Conservation (phyloP, 2,888 invertebrate species). For the Dorcus parallelipipedus region DNA sequence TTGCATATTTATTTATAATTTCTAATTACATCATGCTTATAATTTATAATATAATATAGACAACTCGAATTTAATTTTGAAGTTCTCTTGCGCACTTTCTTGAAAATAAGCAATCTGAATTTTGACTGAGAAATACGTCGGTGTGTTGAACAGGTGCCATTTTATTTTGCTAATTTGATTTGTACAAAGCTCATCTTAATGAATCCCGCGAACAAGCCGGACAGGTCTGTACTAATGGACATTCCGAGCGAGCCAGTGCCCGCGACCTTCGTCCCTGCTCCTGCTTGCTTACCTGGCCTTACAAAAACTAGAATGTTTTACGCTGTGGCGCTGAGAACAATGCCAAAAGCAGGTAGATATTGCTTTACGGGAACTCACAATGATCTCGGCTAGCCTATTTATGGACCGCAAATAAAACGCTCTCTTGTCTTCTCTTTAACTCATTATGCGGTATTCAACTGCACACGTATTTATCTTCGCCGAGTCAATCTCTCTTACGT, state of each 20-base stretch:
- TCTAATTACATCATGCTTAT: slow-evolving; percentile 9
- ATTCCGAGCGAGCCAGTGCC: slow-evolving; percentile 41
- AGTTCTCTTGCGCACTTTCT: too few relatives aligned
- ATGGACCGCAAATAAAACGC: slow-evolving; percentile 22
- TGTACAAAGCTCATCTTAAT: slow-evolving; percentile 41
- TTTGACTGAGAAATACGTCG: background rate
- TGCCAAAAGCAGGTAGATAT: slow-evolving; percentile 22
- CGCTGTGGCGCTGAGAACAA: slow-evolving; percentile 21
- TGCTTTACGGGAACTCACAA: slow-evolving; percentile 23
- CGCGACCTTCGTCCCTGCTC: slow-evolving; percentile 40
- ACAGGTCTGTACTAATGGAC: slow-evolving; percentile 43
- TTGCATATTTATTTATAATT: slow-evolving; percentile 1
- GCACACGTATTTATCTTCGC: too few relatives aligned
- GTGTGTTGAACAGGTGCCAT: slow-evolving; percentile 21
- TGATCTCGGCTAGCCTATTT: slow-evolving; percentile 23
- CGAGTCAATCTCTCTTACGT: too few relatives aligned
- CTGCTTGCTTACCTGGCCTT: slow-evolving; percentile 11
- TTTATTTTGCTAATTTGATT: slow-evolving; percentile 43
- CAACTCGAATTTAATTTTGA: too few relatives aligned
- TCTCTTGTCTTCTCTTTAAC: slow-evolving; percentile 2
- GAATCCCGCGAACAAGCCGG: slow-evolving; percentile 41
- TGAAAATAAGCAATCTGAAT: background rate
- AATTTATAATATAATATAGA: background rate
- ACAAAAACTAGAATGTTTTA: slow-evolving; percentile 37
- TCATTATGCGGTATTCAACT: slow-evolving; percentile 3